phyloP scores from a whole-genome alignment of 1,140 invertebrate species.

The Sweltsa coloradensis region DNA sequence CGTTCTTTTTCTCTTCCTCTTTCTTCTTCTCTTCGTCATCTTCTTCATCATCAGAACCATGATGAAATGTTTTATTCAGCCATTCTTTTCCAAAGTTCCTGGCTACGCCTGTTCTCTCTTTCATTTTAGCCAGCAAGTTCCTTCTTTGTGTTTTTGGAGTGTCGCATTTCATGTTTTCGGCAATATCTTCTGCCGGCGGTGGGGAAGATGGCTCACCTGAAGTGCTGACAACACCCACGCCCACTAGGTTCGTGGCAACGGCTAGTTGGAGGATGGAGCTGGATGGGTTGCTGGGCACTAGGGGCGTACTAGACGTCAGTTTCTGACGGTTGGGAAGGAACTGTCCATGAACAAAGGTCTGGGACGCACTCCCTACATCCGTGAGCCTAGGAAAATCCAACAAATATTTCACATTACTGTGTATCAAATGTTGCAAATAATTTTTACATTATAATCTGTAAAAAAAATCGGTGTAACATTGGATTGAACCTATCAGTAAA shows the following conservation, averaged over 20 bases:
- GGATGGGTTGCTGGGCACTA: background rate
- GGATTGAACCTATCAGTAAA: too few species aligned
- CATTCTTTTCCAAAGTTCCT: slow-evolving; percentile 45
- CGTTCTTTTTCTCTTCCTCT: too few species aligned
- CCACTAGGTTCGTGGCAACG: slow-evolving; percentile 32
- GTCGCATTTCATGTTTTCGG: slow-evolving; percentile 43
- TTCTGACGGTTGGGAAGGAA: slow-evolving; percentile 13
- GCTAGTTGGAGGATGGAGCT: slow-evolving; percentile 25
- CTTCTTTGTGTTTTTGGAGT: slow-evolving; percentile 52
- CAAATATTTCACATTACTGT: background rate
- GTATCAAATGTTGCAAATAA: too few species aligned
- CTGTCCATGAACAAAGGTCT: slow-evolving; percentile 18
- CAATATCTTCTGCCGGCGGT: background rate
- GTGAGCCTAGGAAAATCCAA: slow-evolving; percentile 40
- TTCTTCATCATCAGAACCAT: background rate
- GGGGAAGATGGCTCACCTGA: background rate
- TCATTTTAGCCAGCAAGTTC: slow-evolving; percentile 49
- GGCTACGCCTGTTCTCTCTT: slow-evolving; percentile 38
- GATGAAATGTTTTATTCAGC: slow-evolving; percentile 25
- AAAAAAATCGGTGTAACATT: too few species aligned
- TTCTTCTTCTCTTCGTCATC: slow-evolving; percentile 1
- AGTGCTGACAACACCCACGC: slow-evolving; percentile 9
- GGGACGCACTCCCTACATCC: slow-evolving; percentile 53
- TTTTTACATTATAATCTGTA: too few species aligned
- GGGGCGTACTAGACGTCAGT: slow-evolving; percentile 11